These are phyloP conservation scores for Dasyprocta punctata DNA, from an alignment of 2,113 vertebrate species.

Conservation along the genomic window DNA sequence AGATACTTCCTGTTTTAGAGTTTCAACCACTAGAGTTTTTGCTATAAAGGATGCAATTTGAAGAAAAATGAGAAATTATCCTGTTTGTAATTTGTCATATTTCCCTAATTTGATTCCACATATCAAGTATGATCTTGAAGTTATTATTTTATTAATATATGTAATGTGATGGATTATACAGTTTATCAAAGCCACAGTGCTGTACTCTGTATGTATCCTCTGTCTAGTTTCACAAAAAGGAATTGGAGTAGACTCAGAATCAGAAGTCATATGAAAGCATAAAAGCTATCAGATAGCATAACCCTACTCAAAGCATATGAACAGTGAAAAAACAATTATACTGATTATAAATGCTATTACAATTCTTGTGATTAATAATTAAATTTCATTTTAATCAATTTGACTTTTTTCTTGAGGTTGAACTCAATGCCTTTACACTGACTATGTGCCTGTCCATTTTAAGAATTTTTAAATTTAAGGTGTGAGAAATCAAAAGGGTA, in stretches of 20 bases:
- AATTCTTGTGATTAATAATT: not conserved
- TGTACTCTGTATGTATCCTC: not conserved
- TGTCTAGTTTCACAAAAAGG: not conserved
- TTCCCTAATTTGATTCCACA: not conserved
- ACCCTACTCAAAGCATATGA: not conserved
- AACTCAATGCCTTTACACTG: not conserved
- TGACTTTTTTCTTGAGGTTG: not conserved
- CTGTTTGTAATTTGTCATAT: not conserved
- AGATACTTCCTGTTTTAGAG: conserved; percentile 5
- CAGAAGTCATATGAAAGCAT: not conserved
- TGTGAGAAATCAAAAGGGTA: not conserved
- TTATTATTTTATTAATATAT: not conserved
- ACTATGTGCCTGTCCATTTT: not conserved
- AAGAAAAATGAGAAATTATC: conserved; percentile 7
- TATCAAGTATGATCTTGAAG: not conserved
- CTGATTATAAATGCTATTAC: not conserved
- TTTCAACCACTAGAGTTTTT: not conserved
- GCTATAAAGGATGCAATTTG: not conserved
- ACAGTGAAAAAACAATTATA: not conserved
- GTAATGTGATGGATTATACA: not conserved
- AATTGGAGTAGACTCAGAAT: not conserved
- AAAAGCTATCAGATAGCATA: not conserved
- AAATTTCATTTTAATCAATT: conserved; percentile 5
- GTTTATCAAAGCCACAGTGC: not conserved
- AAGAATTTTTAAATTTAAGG: not conserved